Evolutionary conservation across 1,140 invertebrate species (phyloP), one percentile per base, ranked within the genome.

Genomic region (Caenorhabditis latens): DNA sequence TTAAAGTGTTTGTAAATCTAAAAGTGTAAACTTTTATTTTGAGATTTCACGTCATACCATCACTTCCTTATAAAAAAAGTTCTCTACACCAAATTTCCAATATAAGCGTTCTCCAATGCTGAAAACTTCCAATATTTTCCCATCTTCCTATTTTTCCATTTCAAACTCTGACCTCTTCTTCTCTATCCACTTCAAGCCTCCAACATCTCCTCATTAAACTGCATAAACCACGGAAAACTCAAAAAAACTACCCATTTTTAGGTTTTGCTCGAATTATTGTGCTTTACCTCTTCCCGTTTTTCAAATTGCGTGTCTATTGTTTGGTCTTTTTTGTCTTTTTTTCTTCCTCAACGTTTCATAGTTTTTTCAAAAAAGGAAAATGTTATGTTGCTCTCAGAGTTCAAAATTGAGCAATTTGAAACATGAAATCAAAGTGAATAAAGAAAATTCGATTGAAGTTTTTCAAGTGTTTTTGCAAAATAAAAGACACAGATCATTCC

Each of bases 211-310:
- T 65, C 32, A 40, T 13, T 14, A 13, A 13, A 65, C 9, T 43
- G 65, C 65, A 71, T 43, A 71, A 71, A 71, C 40, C 65, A 71
- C 65, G 65, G 42, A 71, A 71, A 65, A 65, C 32, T 13, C 6
- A 19, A 21, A n/a, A 19, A 7, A 7, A 58, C n/a, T 40, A 0
- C 65, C 42, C 42, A 5, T 24, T 43, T 71, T 63, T 71, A 43
- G 65, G 65, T 71, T 71, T 71, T 71, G 65, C 40, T 71, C 65
- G 61, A 65, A 65, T 65, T 65, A 13, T 65, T 71, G 40, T 71
- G 40, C 14, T 46, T 71, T 71, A 43, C 42, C 42, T 6, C 65
- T 71, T 32, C 32, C 32, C 32, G 32, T 32, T 71, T 46, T 71
- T 43, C 16, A 8, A 71, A 71, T 71, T 43, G 65, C 65, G 40